Evolutionary conservation across 2,888 invertebrate genomes (phyloP), one percentile per base, ranked within the genome.

Genomic region (Cylindroiulus punctatus): DNA sequence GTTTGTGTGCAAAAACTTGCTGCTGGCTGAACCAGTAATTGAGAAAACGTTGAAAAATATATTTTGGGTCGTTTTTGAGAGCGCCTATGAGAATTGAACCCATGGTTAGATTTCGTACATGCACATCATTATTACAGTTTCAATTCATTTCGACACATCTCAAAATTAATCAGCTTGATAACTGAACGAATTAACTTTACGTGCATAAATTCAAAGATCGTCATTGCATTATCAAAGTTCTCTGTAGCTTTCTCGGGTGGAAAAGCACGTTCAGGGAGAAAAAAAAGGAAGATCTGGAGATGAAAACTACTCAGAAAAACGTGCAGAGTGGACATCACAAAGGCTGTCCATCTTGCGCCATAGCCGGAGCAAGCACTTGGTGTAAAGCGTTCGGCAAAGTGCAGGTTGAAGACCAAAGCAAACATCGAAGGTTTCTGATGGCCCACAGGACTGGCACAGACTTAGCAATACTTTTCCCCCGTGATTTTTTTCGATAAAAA

Each of bases 321-420:
- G n/a, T 2, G 57, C 22, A 19, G n/a, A 57, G n/a, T 57, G 57
- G 57, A 57, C 57, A 57, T n/a, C 57, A n/a, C n/a, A 57, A 57
- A 57, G 14, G n/a, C 57, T 22, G 57, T 57, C 57, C 57, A n/a
- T n/a, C 57, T 57, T 57, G 57, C n/a, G 57, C 57, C 4, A 22
- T 22, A 57, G 57, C n/a, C n/a, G n/a, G 57, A n/a, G 57, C 47
- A 17, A 47, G 47, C 47, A 47, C 47, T 47, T 14, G 47, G 14
- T 47, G 47, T 47, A 42, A 47, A 47, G 47, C 47, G 17, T n/a
- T 57, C n/a, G 57, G 22, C 57, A 57, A 57, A 57, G 57, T 57
- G 57, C n/a, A 22, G n/a, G 57, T 57, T 57, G 57, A 57, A 57
- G 57, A n/a, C 57, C 57, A 57, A 57, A 19, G n/a, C 22, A 57